Evolutionary conservation across 1,140 invertebrate species (phyloP), one percentile per base, ranked within the genome.

Genomic region (Temnothorax nylanderi): DNA sequence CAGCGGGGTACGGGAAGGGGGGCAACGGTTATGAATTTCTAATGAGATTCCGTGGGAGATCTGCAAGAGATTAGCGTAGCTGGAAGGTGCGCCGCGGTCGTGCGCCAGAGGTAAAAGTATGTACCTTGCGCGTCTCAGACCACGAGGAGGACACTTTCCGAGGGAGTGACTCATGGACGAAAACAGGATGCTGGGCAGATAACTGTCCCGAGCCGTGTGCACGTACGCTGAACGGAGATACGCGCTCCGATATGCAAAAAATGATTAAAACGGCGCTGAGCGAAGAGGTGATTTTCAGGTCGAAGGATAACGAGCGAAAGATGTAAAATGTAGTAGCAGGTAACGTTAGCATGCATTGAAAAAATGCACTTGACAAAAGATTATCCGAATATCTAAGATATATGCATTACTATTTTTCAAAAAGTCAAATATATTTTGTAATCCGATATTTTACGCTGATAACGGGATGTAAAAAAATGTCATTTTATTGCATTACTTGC

Each of bases 1-100:
- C 65, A 60, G 69, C 72, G 54, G 65, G 85, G 56, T 47, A 58
- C 21, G 18, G 47, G 72, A 1, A 26, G 18, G 47, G 84, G 84
- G 91, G 92, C 91, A 92, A 94, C 94, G 94, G 94, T 95, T 95
- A 95, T 95, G 95, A 95, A 95, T 95, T 95, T 95, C 94, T 95
- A 95, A 95, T 94, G 94, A 95, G 95, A 95, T 95, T 95, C 93
- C 92, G 93, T 89, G 93, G 94, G 89, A 95, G 94, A 95, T 95
- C 95, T 95, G 94, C 93, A 88, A 95, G 93, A 95, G 94, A 95
- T 95, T 95, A 95, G 94, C 93, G 93, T 93, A 89, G 89, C 87
- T 85, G 85, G 89, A 88, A 88, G 89, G 87, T 90, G 84, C 60
- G 86, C 69, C 81, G 80, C 65, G 62, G 69, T 84, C 80, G 89